A percentile compares a stretch with the other conserved stretches of the same genome.
Conservation (phyloP, 2,113 vertebrate genomes). For the Spea bombifrons region DNA sequence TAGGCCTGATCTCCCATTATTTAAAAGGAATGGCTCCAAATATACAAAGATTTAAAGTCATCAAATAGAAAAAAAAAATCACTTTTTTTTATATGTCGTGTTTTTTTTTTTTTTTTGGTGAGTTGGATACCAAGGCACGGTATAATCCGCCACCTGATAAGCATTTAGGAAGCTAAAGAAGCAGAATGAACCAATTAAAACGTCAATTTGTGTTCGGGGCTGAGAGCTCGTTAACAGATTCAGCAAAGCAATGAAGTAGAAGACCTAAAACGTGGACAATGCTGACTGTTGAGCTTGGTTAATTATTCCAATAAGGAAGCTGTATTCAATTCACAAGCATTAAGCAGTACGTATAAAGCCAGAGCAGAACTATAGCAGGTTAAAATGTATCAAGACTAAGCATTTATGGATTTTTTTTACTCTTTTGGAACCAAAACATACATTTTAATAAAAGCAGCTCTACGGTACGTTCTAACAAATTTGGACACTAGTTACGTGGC, state of each 20-base stretch:
- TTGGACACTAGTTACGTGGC: no score
- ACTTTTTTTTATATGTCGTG: constrained; percentile 48
- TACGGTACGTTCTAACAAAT: no score
- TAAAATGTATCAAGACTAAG: constrained; percentile 20
- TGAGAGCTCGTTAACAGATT: constrained; percentile 37
- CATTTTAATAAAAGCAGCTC: no score
- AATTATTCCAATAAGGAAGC: constrained; percentile 38
- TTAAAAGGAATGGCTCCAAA: constrained; percentile 66
- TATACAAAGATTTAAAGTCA: constrained; percentile 59
- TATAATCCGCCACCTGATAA: constrained; percentile 32
- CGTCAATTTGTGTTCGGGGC: constrained; percentile 40
- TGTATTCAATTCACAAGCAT: constrained; percentile 29
- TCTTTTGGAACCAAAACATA: no score
- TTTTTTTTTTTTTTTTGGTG: not conserved
- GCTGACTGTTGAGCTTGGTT: constrained; percentile 28
- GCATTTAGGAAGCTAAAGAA: constrained; percentile 40
- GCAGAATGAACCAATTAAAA: constrained; percentile 43
- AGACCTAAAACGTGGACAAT: constrained; percentile 15
- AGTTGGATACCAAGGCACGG: not conserved
- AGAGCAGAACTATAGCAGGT: constrained; percentile 28
- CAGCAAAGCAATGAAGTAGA: constrained; percentile 22
- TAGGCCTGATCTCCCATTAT: constrained; percentile 61
- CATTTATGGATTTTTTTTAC: not conserved
- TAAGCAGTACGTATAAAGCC: constrained; percentile 14
- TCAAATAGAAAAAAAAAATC: constrained; percentile 57